Conservation (phyloP, 2,888 invertebrate species). For the Thereva unica region DNA sequence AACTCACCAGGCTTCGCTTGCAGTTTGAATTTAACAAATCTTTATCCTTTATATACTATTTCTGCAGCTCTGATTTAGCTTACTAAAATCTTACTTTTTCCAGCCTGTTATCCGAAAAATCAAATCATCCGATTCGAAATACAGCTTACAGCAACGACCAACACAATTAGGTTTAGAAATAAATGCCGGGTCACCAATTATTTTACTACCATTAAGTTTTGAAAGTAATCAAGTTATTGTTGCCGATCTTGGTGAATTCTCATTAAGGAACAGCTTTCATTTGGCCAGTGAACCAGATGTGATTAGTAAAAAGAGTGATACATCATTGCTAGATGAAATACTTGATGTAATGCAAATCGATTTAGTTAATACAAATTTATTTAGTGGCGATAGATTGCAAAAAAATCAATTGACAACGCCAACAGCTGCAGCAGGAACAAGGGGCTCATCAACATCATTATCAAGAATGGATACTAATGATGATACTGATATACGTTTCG, state of each 20-base stretch:
- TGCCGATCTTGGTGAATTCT: slow-evolving; percentile 78
- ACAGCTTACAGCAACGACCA: slow-evolving; percentile 48
- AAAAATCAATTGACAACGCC: slow-evolving; percentile 30
- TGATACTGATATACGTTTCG: slow-evolving; percentile 44
- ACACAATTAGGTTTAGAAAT: slow-evolving; percentile 55
- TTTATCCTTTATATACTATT: too few relatives aligned
- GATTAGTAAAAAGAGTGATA: slow-evolving; percentile 49
- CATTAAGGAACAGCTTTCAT: slow-evolving; percentile 76
- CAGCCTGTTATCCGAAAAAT: slow-evolving; percentile 55
- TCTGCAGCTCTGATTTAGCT: too few relatives aligned
- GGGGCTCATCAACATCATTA: not conserved
- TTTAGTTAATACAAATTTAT: slow-evolving; percentile 71
- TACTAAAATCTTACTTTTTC: slow-evolving; percentile 18
- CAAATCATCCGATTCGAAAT: slow-evolving; percentile 50
- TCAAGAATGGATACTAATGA: slow-evolving; percentile 16
- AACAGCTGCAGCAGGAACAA: slow-evolving; percentile 4
- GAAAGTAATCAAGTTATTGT: slow-evolving; percentile 77
- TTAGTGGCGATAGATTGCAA: slow-evolving; percentile 61
- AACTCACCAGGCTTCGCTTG: too few relatives aligned
- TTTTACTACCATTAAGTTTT: slow-evolving; percentile 84
- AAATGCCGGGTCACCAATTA: slow-evolving; percentile 70
- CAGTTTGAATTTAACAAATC: too few relatives aligned
- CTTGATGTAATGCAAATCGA: slow-evolving; percentile 70
- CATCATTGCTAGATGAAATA: slow-evolving; percentile 50
- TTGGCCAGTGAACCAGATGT: slow-evolving; percentile 61